A percentile compares a stretch with the other conserved stretches of the same genome.
Evolutionary conservation across 1,140 invertebrate genomes (phyloP).

Genomic region (Drosophila equinoxialis): DNA sequence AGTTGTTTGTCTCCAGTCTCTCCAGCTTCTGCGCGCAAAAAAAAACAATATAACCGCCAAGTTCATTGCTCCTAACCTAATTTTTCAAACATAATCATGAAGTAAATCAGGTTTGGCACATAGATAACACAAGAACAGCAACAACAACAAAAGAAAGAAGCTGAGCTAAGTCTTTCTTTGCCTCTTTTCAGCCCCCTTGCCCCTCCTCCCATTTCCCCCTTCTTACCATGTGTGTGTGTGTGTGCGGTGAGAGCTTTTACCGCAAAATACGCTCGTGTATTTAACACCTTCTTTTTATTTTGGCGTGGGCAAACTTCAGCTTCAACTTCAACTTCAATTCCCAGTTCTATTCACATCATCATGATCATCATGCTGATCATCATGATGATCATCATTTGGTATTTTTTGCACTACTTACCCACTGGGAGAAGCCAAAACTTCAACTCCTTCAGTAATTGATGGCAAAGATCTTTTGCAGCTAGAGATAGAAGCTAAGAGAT

Average conservation of each 20-base stretch:
- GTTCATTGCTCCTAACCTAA: slow-evolving; percentile 83
- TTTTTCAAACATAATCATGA: slow-evolving; percentile 82
- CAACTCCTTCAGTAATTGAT: slow-evolving; percentile 51
- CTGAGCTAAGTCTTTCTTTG: slow-evolving; percentile 59
- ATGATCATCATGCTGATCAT: slow-evolving; percentile 16
- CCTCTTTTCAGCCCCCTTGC: slow-evolving; percentile 31
- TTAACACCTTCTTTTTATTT: slow-evolving; percentile 57
- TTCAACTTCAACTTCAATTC: slow-evolving; percentile 46
- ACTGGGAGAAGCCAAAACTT: slow-evolving; percentile 53
- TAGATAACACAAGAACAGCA: slow-evolving; percentile 66
- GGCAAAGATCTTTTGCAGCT: slow-evolving; percentile 33
- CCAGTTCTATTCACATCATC: slow-evolving; percentile 41
- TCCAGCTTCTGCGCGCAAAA: slow-evolving; percentile 54
- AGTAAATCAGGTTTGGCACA: slow-evolving; percentile 82
- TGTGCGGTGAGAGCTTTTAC: slow-evolving; percentile 73
- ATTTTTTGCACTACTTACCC: slow-evolving; percentile 56
- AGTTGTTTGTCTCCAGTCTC: slow-evolving; percentile 24
- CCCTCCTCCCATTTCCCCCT: slow-evolving; percentile 14
- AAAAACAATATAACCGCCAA: slow-evolving; percentile 47
- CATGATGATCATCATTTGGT: slow-evolving; percentile 13
- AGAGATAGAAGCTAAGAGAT: slow-evolving; percentile 9
- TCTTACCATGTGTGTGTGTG: slow-evolving; percentile 21
- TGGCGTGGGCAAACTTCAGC: slow-evolving; percentile 52
- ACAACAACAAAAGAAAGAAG: slow-evolving; percentile 33
- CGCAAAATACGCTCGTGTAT: slow-evolving; percentile 76